Percentiles rank a stretch among this genome's conserved stretches.
These are phyloP conservation scores for Pteropus rufus DNA, from an alignment of 2,797 vertebrate genomes.

Conservation along the genomic window DNA sequence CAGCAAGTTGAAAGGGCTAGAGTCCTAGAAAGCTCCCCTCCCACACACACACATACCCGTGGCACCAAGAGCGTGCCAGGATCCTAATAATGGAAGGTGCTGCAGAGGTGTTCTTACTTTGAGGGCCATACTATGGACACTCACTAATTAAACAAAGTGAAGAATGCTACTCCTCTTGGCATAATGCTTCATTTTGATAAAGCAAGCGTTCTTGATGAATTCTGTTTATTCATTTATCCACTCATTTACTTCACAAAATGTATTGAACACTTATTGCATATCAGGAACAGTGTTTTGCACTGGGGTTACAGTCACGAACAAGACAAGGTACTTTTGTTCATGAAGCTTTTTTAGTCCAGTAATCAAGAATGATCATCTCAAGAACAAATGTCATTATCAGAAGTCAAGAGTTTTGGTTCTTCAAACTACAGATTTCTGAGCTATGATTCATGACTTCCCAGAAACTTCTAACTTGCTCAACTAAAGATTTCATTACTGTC, in stretches of 20 bases:
- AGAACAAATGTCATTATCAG: background rate
- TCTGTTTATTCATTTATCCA: background rate
- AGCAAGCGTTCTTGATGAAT: background rate
- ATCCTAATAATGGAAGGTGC: background rate
- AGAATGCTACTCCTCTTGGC: background rate
- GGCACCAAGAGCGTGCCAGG: background rate
- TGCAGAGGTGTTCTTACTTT: background rate
- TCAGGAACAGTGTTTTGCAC: background rate
- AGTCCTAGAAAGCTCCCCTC: background rate
- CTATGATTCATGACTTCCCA: background rate
- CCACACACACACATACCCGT: too few relatives aligned
- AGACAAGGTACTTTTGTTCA: background rate
- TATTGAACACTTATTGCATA: background rate
- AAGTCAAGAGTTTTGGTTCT: background rate
- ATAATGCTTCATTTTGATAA: background rate
- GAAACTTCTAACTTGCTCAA: background rate
- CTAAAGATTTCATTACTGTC: background rate
- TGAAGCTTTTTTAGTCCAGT: background rate
- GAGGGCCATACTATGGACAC: background rate
- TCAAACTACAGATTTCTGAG: slow-evolving; percentile 8
- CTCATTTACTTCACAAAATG: background rate
- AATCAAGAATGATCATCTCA: background rate
- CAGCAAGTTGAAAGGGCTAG: background rate
- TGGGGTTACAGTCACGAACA: background rate
- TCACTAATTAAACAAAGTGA: background rate